Percentiles rank a stretch among this genome's conserved stretches.
phyloP scores from a whole-genome alignment of 2,797 vertebrate genomes.

The Calcarius lapponicus region DNA sequence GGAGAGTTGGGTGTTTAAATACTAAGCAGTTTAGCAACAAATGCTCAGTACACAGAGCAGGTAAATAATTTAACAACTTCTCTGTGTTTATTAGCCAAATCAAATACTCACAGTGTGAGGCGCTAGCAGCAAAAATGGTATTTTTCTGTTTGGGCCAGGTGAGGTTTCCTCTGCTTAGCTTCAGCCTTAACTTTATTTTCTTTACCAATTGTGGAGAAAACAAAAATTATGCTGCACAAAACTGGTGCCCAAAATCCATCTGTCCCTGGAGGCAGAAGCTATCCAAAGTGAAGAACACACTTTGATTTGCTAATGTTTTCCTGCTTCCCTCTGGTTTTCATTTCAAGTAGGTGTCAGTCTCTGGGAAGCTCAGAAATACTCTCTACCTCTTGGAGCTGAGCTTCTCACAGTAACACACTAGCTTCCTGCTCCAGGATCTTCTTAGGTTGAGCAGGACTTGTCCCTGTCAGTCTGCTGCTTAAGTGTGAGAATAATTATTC shows the following conservation, averaged over 20 bases:
- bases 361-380: background rate
- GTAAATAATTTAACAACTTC: slow-evolving; percentile 45
- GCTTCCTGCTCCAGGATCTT: background rate
- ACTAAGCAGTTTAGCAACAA: background rate
- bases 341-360: background rate
- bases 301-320: background rate
- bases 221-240: background rate
- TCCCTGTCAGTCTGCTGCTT: slow-evolving; percentile 4
- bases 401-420: background rate
- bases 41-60: background rate
- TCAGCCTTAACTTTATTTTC: background rate
- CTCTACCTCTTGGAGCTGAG: background rate
- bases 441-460: slow-evolving; percentile 6
- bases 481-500: slow-evolving; percentile 29
- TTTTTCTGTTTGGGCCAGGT: background rate
- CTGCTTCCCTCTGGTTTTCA: background rate
- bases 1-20: background rate
- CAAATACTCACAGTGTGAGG: background rate
- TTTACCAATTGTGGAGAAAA: background rate
- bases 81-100: background rate
- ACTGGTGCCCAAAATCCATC: background rate
- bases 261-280: background rate
- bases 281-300: background rate
- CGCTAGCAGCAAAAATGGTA: background rate
- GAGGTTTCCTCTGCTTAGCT: background rate